A percentile compares a stretch with the other conserved stretches of the same genome.
phyloP scores from a whole-genome alignment of 1,140 invertebrate genomes.

The Papilio dardanus region DNA sequence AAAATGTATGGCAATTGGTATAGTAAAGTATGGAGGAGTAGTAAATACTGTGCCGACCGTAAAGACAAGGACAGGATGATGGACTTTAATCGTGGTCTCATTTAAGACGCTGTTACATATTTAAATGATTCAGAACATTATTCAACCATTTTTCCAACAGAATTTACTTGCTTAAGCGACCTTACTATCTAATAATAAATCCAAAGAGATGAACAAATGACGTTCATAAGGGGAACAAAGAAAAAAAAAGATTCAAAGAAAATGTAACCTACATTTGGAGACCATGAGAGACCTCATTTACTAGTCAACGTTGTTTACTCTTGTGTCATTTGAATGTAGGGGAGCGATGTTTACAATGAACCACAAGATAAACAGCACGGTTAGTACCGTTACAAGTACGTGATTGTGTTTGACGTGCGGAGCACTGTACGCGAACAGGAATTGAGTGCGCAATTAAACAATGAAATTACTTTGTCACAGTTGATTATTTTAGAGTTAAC shows the following conservation, averaged over 20 bases:
- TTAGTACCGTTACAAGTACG: slow-evolving; percentile 24
- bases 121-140: no score
- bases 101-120: no score
- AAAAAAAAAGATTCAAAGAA: not conserved
- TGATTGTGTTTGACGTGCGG: slow-evolving; percentile 28
- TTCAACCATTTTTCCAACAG: not conserved
- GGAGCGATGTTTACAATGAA: slow-evolving; percentile 15
- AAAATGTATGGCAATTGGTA: no score
- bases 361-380: slow-evolving; percentile 27
- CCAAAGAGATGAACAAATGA: not conserved
- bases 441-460: slow-evolving; percentile 11
- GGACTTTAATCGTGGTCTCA: no score
- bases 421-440: slow-evolving; percentile 18
- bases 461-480: slow-evolving; percentile 2
- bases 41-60: no score
- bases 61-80: no score
- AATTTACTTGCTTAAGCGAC: not conserved
- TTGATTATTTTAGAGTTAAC: not conserved
- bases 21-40: no score
- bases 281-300: slow-evolving; percentile 21
- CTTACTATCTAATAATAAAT: not conserved
- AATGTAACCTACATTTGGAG: slow-evolving; percentile 21
- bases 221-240: not conserved
- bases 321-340: slow-evolving; percentile 16
- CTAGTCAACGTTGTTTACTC: slow-evolving; percentile 14